A percentile compares a stretch with the other conserved stretches of the same genome.
These are phyloP conservation scores for Natrix natrix DNA, from an alignment of 2,797 vertebrate species.

Conservation along the genomic window DNA sequence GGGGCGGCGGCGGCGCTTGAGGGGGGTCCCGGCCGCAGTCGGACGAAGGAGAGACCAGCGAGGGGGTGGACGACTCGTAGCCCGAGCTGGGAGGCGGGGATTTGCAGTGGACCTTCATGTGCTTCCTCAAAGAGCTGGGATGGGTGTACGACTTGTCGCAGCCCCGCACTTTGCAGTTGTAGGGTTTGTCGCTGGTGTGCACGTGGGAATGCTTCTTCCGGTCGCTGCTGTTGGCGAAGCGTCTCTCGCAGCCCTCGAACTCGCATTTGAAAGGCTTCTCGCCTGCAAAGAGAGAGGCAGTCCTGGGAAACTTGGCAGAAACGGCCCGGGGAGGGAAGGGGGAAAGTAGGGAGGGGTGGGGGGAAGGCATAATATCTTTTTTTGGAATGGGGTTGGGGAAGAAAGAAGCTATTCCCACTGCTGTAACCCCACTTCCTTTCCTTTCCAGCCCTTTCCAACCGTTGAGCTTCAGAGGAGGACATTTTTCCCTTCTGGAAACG, in stretches of 20 bases:
- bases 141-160: constrained; percentile 99
- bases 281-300: constrained; percentile 74
- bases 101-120: constrained; percentile 99
- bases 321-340: neutral
- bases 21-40: constrained; percentile 86
- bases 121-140: constrained; percentile 95
- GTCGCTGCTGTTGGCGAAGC: constrained; percentile 99
- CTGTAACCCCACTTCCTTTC: neutral
- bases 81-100: constrained; percentile 94
- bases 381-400: neutral
- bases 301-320: neutral
- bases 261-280: constrained; percentile 98
- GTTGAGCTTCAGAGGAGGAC: neutral
- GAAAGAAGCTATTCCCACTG: neutral
- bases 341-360: neutral
- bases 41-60: constrained; percentile 90
- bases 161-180: constrained; percentile 98
- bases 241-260: constrained; percentile 95
- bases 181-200: constrained; percentile 98
- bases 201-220: constrained; percentile 98
- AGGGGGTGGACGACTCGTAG: constrained; percentile 92
- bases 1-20: constrained; percentile 71
- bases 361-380: neutral
- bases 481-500: neutral
- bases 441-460: too few relatives aligned